Conservation (phyloP, 2,113 vertebrate species). For the Stigmatopora argus region DNA sequence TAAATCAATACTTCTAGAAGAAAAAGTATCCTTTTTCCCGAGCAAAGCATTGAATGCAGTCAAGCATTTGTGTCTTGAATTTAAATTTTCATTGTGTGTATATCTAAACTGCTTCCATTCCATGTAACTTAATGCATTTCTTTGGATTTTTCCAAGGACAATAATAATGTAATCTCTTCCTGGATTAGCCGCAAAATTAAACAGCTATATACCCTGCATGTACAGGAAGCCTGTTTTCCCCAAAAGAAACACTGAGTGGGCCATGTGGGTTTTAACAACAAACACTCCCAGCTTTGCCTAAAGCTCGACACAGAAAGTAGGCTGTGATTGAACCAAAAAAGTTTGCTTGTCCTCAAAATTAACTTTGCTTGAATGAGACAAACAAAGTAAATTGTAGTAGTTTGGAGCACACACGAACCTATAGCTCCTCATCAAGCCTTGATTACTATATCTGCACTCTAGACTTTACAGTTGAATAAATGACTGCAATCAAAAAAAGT, state of each 20-base stretch:
- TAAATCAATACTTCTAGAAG: neutral
- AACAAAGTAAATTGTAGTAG: neutral
- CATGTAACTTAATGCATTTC: neutral
- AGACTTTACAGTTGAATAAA: neutral
- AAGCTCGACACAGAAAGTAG: neutral
- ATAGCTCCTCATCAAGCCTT: neutral
- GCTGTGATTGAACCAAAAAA: slow-evolving; percentile 23
- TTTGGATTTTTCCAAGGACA: neutral
- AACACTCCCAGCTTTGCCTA: slow-evolving; percentile 7
- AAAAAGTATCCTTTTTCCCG: neutral
- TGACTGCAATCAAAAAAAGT: neutral
- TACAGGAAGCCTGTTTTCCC: neutral
- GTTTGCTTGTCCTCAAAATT: slow-evolving; percentile 17
- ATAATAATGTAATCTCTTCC: neutral
- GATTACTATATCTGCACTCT: neutral
- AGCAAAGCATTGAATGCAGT: neutral
- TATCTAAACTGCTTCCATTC: neutral
- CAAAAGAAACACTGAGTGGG: slow-evolving; percentile 9
- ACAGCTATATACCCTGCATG: neutral
- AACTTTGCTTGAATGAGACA: slow-evolving; percentile 1
- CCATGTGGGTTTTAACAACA: slow-evolving; percentile 22
- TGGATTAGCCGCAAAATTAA: neutral
- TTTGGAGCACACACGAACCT: neutral
- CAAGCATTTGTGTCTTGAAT: neutral
- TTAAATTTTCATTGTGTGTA: neutral